Evolutionary conservation across 2,797 vertebrate genomes (phyloP).

Genomic region (Channallabes apus): DNA sequence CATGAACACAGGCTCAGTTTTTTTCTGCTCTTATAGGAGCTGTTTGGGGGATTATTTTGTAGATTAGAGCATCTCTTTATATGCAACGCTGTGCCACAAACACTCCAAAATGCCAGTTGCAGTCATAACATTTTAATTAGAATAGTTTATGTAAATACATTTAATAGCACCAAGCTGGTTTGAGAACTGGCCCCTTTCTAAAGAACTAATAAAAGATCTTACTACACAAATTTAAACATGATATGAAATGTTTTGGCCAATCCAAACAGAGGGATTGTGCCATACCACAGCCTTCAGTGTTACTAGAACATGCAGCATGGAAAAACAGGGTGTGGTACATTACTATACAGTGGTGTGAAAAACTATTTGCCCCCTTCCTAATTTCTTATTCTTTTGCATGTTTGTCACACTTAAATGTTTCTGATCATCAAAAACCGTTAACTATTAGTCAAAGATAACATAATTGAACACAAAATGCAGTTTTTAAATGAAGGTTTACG

Average conservation of each 20-base stretch:
- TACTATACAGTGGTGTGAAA: no score
- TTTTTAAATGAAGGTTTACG: no score
- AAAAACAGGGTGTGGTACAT: slow-evolving; percentile 59
- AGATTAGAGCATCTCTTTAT: slow-evolving; percentile 56
- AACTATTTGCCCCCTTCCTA: no score
- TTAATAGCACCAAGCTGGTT: slow-evolving; percentile 18
- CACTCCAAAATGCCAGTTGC: slow-evolving; percentile 29
- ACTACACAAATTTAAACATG: slow-evolving; percentile 2
- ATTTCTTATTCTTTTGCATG: no score
- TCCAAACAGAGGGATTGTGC: slow-evolving; percentile 31
- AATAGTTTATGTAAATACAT: slow-evolving; percentile 40
- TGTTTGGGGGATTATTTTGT: slow-evolving; percentile 54
- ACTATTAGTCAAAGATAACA: no score
- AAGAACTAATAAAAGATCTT: slow-evolving; percentile 35
- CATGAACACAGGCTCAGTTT: slow-evolving; percentile 48
- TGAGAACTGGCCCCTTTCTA: slow-evolving; percentile 12
- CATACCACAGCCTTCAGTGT: slow-evolving; percentile 33
- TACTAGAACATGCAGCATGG: slow-evolving; percentile 47
- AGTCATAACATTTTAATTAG: slow-evolving; percentile 40
- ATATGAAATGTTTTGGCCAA: slow-evolving; percentile 30
- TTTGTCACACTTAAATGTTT: no score
- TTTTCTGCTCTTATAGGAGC: slow-evolving; percentile 62
- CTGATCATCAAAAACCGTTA: no score
- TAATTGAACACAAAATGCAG: no score
- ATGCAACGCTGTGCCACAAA: slow-evolving; percentile 54